phyloP scores from a whole-genome alignment of 2,113 vertebrate species.

The Sander vitreus region DNA sequence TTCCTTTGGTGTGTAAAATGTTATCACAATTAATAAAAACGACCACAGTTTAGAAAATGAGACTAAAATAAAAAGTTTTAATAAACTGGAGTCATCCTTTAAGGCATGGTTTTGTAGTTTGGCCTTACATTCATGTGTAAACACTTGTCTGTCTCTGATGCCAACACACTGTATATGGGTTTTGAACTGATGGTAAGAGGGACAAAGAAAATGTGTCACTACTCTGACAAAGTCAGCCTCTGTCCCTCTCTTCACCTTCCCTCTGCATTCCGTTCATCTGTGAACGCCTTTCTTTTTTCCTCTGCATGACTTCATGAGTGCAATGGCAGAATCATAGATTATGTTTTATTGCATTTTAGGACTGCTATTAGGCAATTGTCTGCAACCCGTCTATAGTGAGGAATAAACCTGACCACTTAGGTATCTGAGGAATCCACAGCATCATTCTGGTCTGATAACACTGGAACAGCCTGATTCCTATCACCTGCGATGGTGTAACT shows the following conservation, averaged over 20 bases:
- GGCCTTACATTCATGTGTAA: background rate
- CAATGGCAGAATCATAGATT: constrained; percentile 48
- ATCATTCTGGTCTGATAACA: constrained; percentile 77
- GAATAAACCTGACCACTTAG: constrained; percentile 75
- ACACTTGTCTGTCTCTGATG: constrained; percentile 8
- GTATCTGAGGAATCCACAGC: constrained; percentile 76
- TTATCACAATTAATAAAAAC: background rate
- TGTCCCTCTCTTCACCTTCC: constrained; percentile 31
- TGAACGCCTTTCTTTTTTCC: constrained; percentile 63
- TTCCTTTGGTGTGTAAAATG: background rate
- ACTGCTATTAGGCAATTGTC: constrained; percentile 70
- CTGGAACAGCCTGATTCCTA: constrained; percentile 74
- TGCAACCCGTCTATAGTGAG: constrained; percentile 61
- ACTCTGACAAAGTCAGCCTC: constrained; percentile 24
- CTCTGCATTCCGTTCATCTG: constrained; percentile 69
- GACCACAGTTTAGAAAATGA: background rate
- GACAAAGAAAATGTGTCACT: constrained; percentile 40
- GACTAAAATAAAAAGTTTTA: background rate
- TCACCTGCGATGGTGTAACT: constrained; percentile 70
- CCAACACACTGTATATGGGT: constrained; percentile 20
- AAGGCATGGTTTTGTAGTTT: background rate
- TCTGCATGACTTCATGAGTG: constrained; percentile 70
- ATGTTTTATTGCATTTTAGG: constrained; percentile 62
- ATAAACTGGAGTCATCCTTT: constrained; percentile 9
- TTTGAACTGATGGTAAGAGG: constrained; percentile 2